These are phyloP conservation scores for Rotaria magnacalcarata DNA, from an alignment of 2,888 invertebrate genomes.

Conservation along the genomic window DNA sequence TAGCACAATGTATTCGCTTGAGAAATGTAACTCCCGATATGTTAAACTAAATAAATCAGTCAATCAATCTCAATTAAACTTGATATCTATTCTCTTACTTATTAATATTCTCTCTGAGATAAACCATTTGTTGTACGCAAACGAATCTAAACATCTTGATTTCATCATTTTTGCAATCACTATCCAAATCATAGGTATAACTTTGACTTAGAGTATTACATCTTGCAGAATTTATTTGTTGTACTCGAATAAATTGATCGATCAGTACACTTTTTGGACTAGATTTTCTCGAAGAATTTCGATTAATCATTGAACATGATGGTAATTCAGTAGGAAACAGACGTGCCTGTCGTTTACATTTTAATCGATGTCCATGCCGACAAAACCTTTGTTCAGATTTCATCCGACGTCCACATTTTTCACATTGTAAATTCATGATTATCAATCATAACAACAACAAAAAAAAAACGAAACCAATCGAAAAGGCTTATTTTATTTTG, in stretches of 20 bases:
- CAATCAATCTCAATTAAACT: no score
- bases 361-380: background rate
- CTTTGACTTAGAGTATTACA: background rate
- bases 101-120: slow-evolving; percentile 5
- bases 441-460: no score
- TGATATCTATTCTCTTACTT: background rate
- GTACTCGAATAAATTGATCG: background rate
- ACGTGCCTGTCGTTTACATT: background rate
- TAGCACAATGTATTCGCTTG: background rate
- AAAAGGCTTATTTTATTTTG: no score
- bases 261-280: background rate
- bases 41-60: background rate
- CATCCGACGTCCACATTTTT: background rate
- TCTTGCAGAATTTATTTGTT: background rate
- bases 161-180: background rate
- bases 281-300: background rate
- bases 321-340: background rate
- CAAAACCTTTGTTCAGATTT: background rate
- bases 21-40: slow-evolving; percentile 6
- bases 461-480: no score
- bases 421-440: background rate
- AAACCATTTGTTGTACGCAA: background rate
- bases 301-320: background rate
- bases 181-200: background rate
- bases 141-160: background rate